Base-by-base conservation (phyloP, 2,888 invertebrate species). In the Apamea epomidion region DNA sequence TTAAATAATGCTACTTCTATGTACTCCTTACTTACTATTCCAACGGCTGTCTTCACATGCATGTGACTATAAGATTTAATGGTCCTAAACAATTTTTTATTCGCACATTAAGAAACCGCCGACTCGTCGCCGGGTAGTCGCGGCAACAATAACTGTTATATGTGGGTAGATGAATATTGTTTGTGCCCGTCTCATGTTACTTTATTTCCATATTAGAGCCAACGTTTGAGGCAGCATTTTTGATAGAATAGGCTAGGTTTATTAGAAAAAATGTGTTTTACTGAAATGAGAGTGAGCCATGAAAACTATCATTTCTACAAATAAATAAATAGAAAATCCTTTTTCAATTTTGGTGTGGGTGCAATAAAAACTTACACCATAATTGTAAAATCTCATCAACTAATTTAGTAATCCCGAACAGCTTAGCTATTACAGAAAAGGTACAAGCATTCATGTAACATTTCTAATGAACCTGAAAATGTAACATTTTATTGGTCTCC, bases 131-230 rank as follows among this genome's bases (percentile, higher is more conserved):
- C 90, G 88, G 89, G 89, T 88, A 86, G 87, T 87, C 90, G 80
- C 74, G 82, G 82, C 88, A 91, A 92, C 91, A 92, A 92, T 92
- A 93, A 91, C 88, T 89, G 88, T 86, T 85, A 73, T 86, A 93
- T 92, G 95, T 95, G 94, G 95, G 95, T 91, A 90, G 92, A 84
- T 88, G 90, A 86, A 91, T 90, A 95, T 95, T 95, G 94, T 95
- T 94, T 94, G 91, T 83, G 86, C 76, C 80, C 82, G 85, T 89
- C 88, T 91, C 91, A 85, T 87, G 82, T 92, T 92, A 88, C 89
- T 85, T 75, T 78, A 85, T 77, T 74, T 84, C 29, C 64, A 82
- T 80, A 77, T 87, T 87, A 76, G 74, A 68, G 12, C 81, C 82
- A 88, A 84, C 58, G 69, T 83, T 83, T 79, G 79, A 25, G 29